These are phyloP conservation scores for Oncorhynchus kisutch DNA, from an alignment of 2,113 vertebrate species.

Conservation along the genomic window DNA sequence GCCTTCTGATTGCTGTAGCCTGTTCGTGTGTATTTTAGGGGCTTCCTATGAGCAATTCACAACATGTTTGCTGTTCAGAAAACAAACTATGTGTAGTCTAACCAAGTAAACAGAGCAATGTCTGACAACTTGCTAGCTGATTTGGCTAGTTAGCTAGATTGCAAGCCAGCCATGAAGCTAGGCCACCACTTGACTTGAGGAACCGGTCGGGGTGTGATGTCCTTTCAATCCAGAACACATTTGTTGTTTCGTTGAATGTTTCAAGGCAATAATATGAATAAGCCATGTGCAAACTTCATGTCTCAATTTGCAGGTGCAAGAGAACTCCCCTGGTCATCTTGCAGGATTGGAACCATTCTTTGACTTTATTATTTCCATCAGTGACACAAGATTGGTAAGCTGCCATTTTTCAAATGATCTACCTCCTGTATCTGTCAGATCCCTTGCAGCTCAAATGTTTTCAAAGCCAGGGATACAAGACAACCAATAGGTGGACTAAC, in stretches of 20 bases:
- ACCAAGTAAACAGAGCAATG: neutral
- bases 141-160: neutral
- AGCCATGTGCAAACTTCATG: neutral
- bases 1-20: neutral
- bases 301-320: constrained; percentile 83
- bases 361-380: constrained; percentile 96
- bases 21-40: neutral
- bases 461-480: neutral
- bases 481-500: neutral
- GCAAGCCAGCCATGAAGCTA: neutral
- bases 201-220: constrained; percentile 8
- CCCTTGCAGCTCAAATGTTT: no score
- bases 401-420: neutral
- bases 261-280: neutral
- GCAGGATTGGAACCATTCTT: constrained; percentile 97
- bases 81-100: neutral
- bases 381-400: constrained; percentile 88
- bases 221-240: neutral
- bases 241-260: neutral
- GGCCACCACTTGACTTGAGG: neutral
- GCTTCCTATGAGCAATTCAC: neutral
- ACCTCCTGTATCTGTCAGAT: neutral
- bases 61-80: neutral
- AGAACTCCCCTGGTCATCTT: constrained; percentile 93
- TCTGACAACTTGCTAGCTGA: no score